Conservation (phyloP, 2,113 vertebrate species). For the Hypomesus transpacificus region DNA sequence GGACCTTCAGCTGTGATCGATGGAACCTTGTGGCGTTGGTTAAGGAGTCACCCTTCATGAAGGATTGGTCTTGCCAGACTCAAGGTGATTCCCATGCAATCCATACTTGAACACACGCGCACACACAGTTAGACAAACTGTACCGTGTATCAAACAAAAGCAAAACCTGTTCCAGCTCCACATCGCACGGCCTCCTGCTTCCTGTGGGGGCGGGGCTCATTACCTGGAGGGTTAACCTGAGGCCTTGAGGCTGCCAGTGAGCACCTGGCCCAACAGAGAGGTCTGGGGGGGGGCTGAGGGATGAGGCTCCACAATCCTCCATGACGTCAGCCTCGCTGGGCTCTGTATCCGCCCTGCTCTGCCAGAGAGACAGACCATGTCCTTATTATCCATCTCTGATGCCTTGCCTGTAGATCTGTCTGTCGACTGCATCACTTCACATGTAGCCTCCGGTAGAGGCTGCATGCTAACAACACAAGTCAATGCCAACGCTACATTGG, state of each 20-base stretch:
- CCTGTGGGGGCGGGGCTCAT: conserved; percentile 25
- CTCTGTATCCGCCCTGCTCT: conserved; percentile 13
- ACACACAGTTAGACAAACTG: not conserved
- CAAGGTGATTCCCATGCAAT: conserved; percentile 48
- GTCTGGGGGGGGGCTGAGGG: conserved; percentile 30
- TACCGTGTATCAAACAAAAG: no score
- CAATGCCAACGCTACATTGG: no score
- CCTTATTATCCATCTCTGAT: no score
- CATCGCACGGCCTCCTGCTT: not conserved
- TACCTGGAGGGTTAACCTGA: conserved; percentile 11
- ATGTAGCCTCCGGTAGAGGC: no score
- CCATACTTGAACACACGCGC: conserved; percentile 35
- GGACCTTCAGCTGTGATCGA: not conserved
- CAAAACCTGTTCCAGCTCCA: no score
- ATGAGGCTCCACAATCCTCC: conserved; percentile 42
- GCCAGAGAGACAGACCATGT: not conserved
- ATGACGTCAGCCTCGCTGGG: conserved; percentile 59
- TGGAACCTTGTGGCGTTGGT: conserved; percentile 30
- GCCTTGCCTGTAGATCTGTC: no score
- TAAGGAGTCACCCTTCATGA: conserved; percentile 45
- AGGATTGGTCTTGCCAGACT: conserved; percentile 50
- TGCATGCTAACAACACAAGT: no score
- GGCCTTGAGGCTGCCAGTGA: conserved; percentile 48
- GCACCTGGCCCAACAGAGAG: conserved; percentile 61
- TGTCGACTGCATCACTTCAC: no score